Evolutionary conservation across 2,888 invertebrate genomes (phyloP).

Genomic region (Diploptera punctata): DNA sequence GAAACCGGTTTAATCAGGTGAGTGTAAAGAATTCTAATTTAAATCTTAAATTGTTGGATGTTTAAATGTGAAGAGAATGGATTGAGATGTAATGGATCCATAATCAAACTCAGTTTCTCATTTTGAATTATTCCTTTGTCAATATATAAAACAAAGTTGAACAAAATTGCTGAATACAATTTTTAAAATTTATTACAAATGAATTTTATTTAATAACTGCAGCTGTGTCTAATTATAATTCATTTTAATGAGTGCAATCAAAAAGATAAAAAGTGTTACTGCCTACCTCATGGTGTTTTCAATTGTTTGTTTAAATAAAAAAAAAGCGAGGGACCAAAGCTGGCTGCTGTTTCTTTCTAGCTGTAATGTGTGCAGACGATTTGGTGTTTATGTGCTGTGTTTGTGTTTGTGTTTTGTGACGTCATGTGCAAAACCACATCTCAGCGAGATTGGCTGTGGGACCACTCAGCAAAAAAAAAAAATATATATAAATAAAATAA

Average conservation of each 20-base stretch:
- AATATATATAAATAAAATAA: conserved; percentile 3
- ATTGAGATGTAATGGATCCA: too few relatives aligned
- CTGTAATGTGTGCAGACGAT: conserved; percentile 1
- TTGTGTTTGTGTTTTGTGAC: neutral
- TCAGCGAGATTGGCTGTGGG: conserved; percentile 34
- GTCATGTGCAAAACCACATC: neutral
- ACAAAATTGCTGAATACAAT: too few relatives aligned
- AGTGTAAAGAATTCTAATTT: too few relatives aligned
- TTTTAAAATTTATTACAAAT: too few relatives aligned
- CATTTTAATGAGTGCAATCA: neutral
- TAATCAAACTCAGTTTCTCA: too few relatives aligned
- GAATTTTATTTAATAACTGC: too few relatives aligned
- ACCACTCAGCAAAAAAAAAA: conserved; percentile 34
- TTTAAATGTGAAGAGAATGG: too few relatives aligned
- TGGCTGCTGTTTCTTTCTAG: conserved; percentile 4
- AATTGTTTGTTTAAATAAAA: neutral
- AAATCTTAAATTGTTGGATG: too few relatives aligned
- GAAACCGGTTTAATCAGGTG: too few relatives aligned
- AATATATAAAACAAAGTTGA: too few relatives aligned
- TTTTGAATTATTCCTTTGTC: too few relatives aligned
- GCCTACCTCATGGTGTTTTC: conserved; percentile 5
- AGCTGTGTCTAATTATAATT: neutral
- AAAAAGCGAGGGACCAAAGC: conserved; percentile 22
- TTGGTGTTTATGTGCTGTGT: conserved; percentile 15
- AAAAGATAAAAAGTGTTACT: conserved; percentile 3